Base-by-base conservation (phyloP, 1,140 invertebrate genomes). In the Periplaneta americana region DNA sequence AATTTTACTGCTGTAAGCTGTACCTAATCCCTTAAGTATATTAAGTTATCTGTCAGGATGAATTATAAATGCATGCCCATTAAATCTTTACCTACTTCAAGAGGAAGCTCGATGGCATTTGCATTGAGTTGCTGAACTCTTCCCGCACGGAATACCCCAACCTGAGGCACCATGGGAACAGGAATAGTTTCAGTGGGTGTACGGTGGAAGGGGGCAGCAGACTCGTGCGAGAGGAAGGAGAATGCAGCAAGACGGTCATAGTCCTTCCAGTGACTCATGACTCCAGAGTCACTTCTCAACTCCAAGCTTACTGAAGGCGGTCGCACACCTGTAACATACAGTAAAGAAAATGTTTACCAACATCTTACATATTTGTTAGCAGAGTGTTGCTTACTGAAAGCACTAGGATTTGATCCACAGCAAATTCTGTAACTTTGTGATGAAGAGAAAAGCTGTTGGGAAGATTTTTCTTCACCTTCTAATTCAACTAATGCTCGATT, bases 261-360 rank as follows among this genome's bases (percentile, higher is more conserved):
- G 79, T 87, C 85, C 75, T 84, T 84, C 86, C 86, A 87, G 79
- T 87, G 86, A 57, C 85, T 86, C 82, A 87, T 85, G 18, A 87
- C 84, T 37, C 86, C 86, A 9, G 85, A 84, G 77, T 87, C 86
- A 33, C 83, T 86, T 15, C 83, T 81, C 17, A 87, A 66, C 81
- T 85, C 84, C 57, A 87, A 66, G 37, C 83, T 82, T 34, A 83
- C 81, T 9, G 74, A 31, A 4, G 36, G 11, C n/a, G 80, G 80
- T 13, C 22, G 74, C 13, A 34, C 39, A 9, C 75, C 80, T 78
- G 76, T 9, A 74, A 34, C 66, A 80, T 22, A 1, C 79, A 15
- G n/a, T n/a, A n/a, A n/a, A n/a, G n/a, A n/a, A n/a, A n/a, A n/a
- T n/a, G n/a, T n/a, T n/a, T n/a, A n/a, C n/a, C n/a, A n/a, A n/a